Evolutionary conservation across 2,888 invertebrate species (phyloP), one percentile per base, ranked within the genome.

Genomic region (Lutraria lutraria): DNA sequence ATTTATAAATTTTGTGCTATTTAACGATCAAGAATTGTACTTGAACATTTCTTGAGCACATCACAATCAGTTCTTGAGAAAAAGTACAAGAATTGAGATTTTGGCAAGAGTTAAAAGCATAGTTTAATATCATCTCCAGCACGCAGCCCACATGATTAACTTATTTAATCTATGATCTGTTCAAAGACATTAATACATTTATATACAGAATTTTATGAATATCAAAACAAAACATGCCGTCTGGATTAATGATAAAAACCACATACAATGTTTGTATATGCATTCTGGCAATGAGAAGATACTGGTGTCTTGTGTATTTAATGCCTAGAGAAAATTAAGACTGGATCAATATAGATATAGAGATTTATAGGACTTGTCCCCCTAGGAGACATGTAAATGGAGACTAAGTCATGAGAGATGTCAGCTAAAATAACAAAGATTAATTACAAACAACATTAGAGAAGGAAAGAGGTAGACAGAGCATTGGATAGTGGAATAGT

Each of bases 351-450:
- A 76, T 13, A 76, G 19, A 76, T 31, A 76, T 31, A 31, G 19
- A 76, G 29, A 76, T 76, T 76, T 76, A 76, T 76, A 34, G 76
- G 34, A 13, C 2, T n/a, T 34, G 19, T 0, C 31, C 31, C 76
- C 31, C 2, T 3, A 19, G 21, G 76, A 76, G 31, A 76, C 76
- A 34, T 76, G 34, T 76, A 76, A 34, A 76, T 34, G 34, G 76
- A 31, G 13, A 76, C 15, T 34, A 76, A 76, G 34, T 31, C 34
- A 76, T 76, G 76, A 31, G 76, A 76, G 34, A 16, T 34, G 76
- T 76, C 76, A 76, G 34, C 13, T 16, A 76, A 76, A 76, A 34
- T 76, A 76, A 76, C 76, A 76, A 76, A 76, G 76, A 76, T 76
- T 76, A 76, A 76, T 76, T 76, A 76, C 34, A 34, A 34, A 16